Evolutionary conservation across 2,113 vertebrate genomes (phyloP).

Genomic region (Pachyramphus minor): DNA sequence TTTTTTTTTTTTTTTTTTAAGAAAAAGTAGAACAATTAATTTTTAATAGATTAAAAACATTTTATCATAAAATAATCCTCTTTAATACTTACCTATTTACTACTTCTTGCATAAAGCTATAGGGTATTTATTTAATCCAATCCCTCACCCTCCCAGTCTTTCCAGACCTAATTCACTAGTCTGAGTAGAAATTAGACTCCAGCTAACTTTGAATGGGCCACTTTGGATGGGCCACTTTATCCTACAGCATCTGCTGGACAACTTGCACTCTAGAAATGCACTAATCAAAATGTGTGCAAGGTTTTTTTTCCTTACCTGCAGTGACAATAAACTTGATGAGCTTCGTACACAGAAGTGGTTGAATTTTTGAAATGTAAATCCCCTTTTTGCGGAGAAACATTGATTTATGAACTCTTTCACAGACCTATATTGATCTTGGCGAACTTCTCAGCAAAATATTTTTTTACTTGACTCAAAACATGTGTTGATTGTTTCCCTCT

Average conservation of each 20-base stretch:
- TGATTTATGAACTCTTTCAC: neutral
- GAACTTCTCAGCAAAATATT: neutral
- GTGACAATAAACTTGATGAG: neutral
- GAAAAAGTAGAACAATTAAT: neutral
- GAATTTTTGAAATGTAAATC: neutral
- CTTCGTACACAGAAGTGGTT: neutral
- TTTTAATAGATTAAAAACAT: neutral
- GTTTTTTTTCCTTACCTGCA: neutral
- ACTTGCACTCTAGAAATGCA: neutral
- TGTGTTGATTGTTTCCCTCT: neutral
- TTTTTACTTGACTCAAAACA: slow-evolving; percentile 37
- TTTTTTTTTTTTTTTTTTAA: neutral
- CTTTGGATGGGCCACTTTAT: neutral
- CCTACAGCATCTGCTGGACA: neutral
- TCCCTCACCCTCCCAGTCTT: neutral
- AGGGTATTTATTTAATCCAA: neutral
- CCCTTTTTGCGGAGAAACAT: neutral
- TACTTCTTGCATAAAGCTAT: neutral
- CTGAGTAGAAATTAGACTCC: neutral
- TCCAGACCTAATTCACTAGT: neutral
- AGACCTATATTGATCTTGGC: slow-evolving; percentile 24
- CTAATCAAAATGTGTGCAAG: neutral
- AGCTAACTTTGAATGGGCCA: neutral
- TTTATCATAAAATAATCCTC: neutral
- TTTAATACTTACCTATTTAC: neutral